A percentile compares a stretch with the other conserved stretches of the same genome.
phyloP scores from a whole-genome alignment of 2,888 invertebrate genomes.

The Melanostoma mellinum region DNA sequence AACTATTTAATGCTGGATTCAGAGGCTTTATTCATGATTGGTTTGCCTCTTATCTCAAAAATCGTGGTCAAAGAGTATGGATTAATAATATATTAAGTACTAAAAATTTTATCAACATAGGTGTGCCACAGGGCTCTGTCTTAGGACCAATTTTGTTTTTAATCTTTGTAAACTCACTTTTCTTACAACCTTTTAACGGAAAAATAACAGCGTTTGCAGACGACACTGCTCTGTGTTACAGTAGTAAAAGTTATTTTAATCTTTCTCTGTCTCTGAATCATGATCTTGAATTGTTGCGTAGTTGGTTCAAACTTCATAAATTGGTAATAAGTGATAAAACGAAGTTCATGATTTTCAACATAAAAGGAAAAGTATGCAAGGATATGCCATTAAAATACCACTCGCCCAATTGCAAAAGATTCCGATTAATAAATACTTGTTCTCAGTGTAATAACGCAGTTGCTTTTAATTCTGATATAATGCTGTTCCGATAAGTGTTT shows the following conservation, averaged over 20 bases:
- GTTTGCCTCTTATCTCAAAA: slow-evolving; percentile 26
- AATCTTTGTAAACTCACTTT: slow-evolving; percentile 20
- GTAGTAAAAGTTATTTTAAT: background rate
- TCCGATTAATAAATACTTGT: background rate
- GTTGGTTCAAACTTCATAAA: slow-evolving; percentile 14
- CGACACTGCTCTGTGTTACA: background rate
- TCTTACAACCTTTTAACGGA: slow-evolving; percentile 27
- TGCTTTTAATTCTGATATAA: no score
- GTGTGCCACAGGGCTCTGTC: slow-evolving; percentile 39
- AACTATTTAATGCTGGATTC: slow-evolving; percentile 29
- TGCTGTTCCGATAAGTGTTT: background rate
- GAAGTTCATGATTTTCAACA: slow-evolving; percentile 1
- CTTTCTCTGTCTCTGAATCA: background rate
- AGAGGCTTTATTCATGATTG: slow-evolving; percentile 26
- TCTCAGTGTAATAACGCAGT: background rate
- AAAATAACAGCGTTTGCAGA: slow-evolving; percentile 14
- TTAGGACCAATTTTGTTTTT: slow-evolving; percentile 30
- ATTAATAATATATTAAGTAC: slow-evolving; percentile 2
- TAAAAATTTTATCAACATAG: background rate
- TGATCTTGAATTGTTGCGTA: background rate
- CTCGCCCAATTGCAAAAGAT: background rate
- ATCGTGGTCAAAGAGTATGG: slow-evolving; percentile 26
- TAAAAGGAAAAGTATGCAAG: background rate
- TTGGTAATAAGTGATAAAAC: slow-evolving; percentile 13
- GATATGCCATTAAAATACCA: background rate